Conservation (phyloP, 2,888 invertebrate genomes). For the Ceriagrion tenellum region DNA sequence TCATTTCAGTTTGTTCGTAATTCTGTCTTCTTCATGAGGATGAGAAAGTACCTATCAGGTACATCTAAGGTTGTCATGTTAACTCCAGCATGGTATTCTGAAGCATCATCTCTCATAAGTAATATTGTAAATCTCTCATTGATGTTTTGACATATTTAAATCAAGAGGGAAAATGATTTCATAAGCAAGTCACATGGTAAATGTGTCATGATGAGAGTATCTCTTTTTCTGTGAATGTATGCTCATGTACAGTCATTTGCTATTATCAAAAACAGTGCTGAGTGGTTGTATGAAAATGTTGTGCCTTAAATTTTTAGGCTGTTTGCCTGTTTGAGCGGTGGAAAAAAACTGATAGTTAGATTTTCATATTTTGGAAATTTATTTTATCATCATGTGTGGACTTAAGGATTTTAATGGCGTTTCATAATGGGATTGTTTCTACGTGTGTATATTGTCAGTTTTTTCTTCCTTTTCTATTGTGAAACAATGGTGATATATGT, state of each 20-base stretch:
- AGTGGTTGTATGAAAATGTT: constrained; percentile 22
- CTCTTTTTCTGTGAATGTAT: neutral
- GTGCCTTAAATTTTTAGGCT: constrained; percentile 62
- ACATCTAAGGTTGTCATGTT: neutral
- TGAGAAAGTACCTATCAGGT: too few relatives aligned
- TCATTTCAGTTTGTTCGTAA: too few relatives aligned
- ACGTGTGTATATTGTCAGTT: constrained; percentile 31
- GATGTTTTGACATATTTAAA: neutral
- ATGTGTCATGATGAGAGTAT: neutral
- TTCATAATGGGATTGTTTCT: constrained; percentile 36
- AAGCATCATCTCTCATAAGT: neutral
- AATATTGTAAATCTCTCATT: too few relatives aligned
- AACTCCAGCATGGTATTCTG: neutral
- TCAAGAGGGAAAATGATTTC: neutral
- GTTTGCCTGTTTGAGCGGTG: constrained; percentile 42
- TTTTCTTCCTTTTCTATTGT: constrained; percentile 27
- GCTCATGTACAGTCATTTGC: neutral
- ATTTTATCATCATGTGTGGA: constrained; percentile 35
- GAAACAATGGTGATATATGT: neutral
- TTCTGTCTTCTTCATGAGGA: too few relatives aligned
- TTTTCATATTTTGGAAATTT: constrained; percentile 61
- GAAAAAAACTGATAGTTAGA: constrained; percentile 50
- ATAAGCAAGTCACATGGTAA: neutral
- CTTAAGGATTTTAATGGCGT: constrained; percentile 29
- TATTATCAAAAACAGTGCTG: neutral